These are phyloP conservation scores for Palythoa heliodiscus DNA, from an alignment of 92 coral and sea anemone genomes.

Conservation along the genomic window DNA sequence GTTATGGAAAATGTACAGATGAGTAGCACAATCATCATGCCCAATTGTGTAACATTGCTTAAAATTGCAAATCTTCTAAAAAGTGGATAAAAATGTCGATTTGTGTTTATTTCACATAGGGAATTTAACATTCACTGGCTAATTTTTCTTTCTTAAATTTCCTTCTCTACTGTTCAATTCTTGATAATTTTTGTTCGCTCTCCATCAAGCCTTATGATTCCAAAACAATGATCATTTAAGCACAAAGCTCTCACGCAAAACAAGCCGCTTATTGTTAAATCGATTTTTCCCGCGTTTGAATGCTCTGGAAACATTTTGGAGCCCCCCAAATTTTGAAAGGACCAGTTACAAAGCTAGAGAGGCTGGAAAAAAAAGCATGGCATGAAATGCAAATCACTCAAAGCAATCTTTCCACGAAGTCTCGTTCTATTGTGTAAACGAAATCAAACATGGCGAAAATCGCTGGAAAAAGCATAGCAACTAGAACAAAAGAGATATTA, in stretches of 20 bases:
- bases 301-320: too few species aligned
- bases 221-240: conserved; percentile 1
- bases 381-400: too few species aligned
- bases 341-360: too few species aligned
- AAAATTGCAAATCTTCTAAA: background rate
- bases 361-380: too few species aligned
- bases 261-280: background rate
- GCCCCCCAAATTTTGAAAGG: too few species aligned
- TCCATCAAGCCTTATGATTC: conserved; percentile 21
- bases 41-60: background rate
- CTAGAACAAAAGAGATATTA: conserved; percentile 25
- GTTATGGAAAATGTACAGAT: too few species aligned
- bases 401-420: background rate
- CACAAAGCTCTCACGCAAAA: background rate
- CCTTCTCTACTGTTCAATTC: conserved; percentile 36
- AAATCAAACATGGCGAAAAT: conserved; percentile 41
- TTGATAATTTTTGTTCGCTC: conserved; percentile 14
- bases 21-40: background rate
- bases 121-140: background rate
- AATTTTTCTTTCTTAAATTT: conserved; percentile 24
- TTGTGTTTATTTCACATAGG: background rate
- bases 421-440: conserved; percentile 25
- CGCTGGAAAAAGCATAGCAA: conserved; percentile 35
- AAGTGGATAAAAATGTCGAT: background rate
- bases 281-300: too few species aligned